Base-by-base conservation (phyloP, 2,888 invertebrate species). In the Cephus spinipes region DNA sequence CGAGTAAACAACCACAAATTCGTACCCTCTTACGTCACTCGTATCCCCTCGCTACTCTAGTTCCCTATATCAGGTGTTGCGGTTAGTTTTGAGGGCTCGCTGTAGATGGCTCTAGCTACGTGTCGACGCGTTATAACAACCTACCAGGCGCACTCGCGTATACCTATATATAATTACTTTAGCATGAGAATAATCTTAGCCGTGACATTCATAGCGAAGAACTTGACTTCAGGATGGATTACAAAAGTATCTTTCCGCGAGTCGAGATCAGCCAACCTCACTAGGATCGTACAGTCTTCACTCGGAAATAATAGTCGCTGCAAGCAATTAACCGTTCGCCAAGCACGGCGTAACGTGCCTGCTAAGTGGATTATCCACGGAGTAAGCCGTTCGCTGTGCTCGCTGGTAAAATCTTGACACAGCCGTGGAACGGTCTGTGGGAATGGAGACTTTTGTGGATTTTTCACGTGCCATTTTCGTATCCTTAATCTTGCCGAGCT, bases 91-190 rank as follows among this genome's bases (percentile, higher is more conserved):
- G 35, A 35, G 35, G 35, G 12, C 12, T 35, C 35, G 1, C 12
- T 12, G 35, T 35, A 35, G 35, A 35, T 35, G 35, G 35, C 35
- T 35, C 35, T 3, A 12, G 35, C 12, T 35, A 35, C 35, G 35
- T 12, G 35, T 35, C 35, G 35, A 35, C 76, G 75, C 77, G 77
- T 82, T 79, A 80, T 73, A 69, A 79, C 78, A 69, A 77, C 78
- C 79, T 78, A 77, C 69, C 77, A 78, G 36, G 68, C 68, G 40
- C 75, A 78, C 78, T 80, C 80, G 73, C 69, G 79, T 80, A 82
- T 81, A 77, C 73, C 79, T 79, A 80, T 81, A 79, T 81, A 81
- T 82, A 83, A 82, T 82, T 81, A 80, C 81, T 79, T 81, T 79
- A 77, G 55, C 79, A 77, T 76, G 75, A 80, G 76, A 73, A 55